These are phyloP conservation scores for Alitta virens DNA, from an alignment of 2,888 invertebrate genomes.

Conservation along the genomic window DNA sequence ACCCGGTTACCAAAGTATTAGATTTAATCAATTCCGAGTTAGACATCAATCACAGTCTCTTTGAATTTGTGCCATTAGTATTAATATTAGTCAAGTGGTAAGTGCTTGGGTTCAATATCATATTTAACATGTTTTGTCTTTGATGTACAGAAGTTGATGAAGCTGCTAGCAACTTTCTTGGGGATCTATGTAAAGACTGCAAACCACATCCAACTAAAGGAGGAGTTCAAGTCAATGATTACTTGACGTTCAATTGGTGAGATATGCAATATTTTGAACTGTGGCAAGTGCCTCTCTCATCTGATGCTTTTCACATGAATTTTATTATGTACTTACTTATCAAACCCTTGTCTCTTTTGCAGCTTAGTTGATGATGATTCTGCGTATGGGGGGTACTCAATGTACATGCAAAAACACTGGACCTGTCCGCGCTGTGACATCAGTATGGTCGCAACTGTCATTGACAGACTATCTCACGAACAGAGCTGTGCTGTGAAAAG, in stretches of 20 bases:
- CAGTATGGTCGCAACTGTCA: conserved; percentile 65
- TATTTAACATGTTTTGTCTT: no score
- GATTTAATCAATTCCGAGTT: no score
- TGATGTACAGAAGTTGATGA: not conserved
- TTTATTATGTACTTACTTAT: no score
- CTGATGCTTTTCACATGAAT: no score
- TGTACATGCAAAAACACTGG: conserved; percentile 67
- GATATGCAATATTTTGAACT: no score
- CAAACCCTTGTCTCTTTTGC: conserved; percentile 60
- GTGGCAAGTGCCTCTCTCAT: no score
- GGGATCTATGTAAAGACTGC: conserved; percentile 13
- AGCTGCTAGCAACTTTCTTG: not conserved
- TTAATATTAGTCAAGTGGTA: no score
- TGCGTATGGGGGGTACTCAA: conserved; percentile 45
- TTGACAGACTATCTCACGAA: conserved; percentile 75
- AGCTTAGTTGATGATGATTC: conserved; percentile 54
- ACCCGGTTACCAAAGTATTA: no score
- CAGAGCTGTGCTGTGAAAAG: conserved; percentile 56
- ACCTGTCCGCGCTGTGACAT: conserved; percentile 71
- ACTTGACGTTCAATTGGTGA: conserved; percentile 71
- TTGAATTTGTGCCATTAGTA: no score
- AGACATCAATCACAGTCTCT: no score
- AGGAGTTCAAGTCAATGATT: conserved; percentile 77
- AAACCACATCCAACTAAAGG: conserved; percentile 69
- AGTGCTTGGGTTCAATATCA: no score